Percentiles rank a stretch among this genome's conserved stretches.
Evolutionary conservation across 2,888 invertebrate genomes (phyloP).

Genomic region (Spatulosminthurus flaviceps): DNA sequence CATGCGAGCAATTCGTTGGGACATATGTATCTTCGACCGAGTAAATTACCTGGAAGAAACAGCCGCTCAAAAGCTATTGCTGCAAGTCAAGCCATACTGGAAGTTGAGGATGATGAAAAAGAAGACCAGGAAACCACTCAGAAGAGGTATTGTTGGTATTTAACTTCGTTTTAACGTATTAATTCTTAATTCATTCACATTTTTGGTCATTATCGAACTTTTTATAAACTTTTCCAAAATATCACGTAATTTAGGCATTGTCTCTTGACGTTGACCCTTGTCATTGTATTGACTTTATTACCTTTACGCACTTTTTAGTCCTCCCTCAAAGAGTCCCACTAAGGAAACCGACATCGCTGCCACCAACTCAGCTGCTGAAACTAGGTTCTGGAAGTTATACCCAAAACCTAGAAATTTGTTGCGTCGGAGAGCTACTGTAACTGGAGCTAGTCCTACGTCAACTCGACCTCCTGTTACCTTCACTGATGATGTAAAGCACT

Average conservation of each 20-base stretch:
- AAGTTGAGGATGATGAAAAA: conserved; percentile 64
- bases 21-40: conserved; percentile 77
- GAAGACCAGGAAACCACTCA: conserved; percentile 64
- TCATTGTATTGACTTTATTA: too few relatives aligned
- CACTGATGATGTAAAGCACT: conserved; percentile 70
- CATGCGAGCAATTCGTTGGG: conserved; percentile 80
- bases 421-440: conserved; percentile 86
- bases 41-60: conserved; percentile 75
- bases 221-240: too few relatives aligned
- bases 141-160: conserved; percentile 15
- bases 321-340: conserved; percentile 23
- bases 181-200: too few relatives aligned
- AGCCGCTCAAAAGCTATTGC: conserved; percentile 70
- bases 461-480: conserved; percentile 74
- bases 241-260: too few relatives aligned
- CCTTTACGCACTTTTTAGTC: neutral
- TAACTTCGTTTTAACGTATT: neutral
- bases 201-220: too few relatives aligned
- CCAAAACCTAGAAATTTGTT: conserved; percentile 79
- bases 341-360: neutral
- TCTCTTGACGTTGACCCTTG: too few relatives aligned
- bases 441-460: conserved; percentile 79
- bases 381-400: conserved; percentile 72
- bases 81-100: conserved; percentile 68
- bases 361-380: conserved; percentile 48